Evolutionary conservation across 2,888 invertebrate genomes (phyloP), one percentile per base, ranked within the genome.

Genomic region (Deilephila elpenor): DNA sequence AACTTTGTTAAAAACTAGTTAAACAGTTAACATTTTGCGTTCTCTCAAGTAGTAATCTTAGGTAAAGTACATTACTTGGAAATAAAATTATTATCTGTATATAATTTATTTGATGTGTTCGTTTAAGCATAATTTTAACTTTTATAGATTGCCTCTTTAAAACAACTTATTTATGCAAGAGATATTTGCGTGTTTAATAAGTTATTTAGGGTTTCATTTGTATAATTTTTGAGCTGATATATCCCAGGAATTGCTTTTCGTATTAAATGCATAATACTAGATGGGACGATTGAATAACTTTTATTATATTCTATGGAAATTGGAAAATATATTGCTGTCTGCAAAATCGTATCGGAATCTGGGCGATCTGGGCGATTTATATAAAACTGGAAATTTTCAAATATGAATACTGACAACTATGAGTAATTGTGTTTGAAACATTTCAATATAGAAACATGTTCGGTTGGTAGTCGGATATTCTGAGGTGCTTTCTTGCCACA

Each of bases 281-380:
- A 17, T 34, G 71, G 64, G 64, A 25, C 53, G 71, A 74, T 70
- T 73, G 71, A 71, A 56, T 71, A 60, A 60, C 60, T 25, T 32
- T 60, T 60, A 60, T 60, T 60, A 29, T 29, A 60, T 60, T 60
- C 60, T 60, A 60, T 60, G 60, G 17, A 60, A 60, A 60, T 32
- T 60, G 60, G 17, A 60, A 60, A 60, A 60, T 60, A 32, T 60
- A 60, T 60, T 32, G 60, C 60, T 60, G 60, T 60, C 60, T 60
- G 60, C 29, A 17, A 29, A 60, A 60, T 60, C 17, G 29, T 60
- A 60, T 60, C 29, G 60, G 60, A 32, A 25, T 29, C 14, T 25
- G 60, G 5, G 60, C 60, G 29, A 25, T 29, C 14, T 25, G 60
- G 5, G 60, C 60, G 29, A 29, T 60, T 25, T 25, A 29, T 29